These are phyloP conservation scores for Drosophila austrosaltans DNA, from an alignment of 2,888 invertebrate species.

Conservation along the genomic window DNA sequence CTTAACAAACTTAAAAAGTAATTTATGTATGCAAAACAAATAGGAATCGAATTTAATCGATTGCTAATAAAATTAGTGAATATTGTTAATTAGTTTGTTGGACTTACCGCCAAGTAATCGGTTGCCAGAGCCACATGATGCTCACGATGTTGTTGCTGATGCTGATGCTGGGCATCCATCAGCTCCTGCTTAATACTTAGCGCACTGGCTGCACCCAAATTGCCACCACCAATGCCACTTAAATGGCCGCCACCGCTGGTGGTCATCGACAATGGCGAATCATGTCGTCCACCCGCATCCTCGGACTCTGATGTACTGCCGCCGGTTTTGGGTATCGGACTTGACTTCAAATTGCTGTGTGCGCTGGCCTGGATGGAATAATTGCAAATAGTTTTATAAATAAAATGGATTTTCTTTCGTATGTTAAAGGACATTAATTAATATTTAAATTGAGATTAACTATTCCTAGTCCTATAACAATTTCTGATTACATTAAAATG, in stretches of 20 bases:
- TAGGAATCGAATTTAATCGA: too few relatives aligned
- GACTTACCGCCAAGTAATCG: slow-evolving; percentile 84
- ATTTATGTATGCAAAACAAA: slow-evolving; percentile 11
- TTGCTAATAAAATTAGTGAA: slow-evolving; percentile 20
- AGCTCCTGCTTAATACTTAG: slow-evolving; percentile 84
- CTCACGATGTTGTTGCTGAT: slow-evolving; percentile 80
- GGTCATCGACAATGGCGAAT: slow-evolving; percentile 83
- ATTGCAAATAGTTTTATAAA: background rate
- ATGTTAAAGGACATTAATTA: background rate
- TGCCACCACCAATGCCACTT: slow-evolving; percentile 76
- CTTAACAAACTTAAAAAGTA: slow-evolving; percentile 81
- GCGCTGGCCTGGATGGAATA: slow-evolving; percentile 85
- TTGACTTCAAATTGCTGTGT: slow-evolving; percentile 88
- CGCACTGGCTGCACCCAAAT: slow-evolving; percentile 71
- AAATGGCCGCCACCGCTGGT: slow-evolving; percentile 80
- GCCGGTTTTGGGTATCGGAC: slow-evolving; percentile 87
- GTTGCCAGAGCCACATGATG: slow-evolving; percentile 82
- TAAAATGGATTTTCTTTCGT: background rate
- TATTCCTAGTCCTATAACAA: too few relatives aligned
- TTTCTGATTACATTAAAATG: too few relatives aligned
- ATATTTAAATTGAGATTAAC: too few relatives aligned
- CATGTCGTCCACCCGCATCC: slow-evolving; percentile 82
- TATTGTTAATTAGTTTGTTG: background rate
- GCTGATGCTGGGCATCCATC: slow-evolving; percentile 82
- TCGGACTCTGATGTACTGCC: slow-evolving; percentile 85